These are phyloP conservation scores for Limnephilus marmoratus DNA, from an alignment of 2,888 invertebrate genomes.

Conservation along the genomic window DNA sequence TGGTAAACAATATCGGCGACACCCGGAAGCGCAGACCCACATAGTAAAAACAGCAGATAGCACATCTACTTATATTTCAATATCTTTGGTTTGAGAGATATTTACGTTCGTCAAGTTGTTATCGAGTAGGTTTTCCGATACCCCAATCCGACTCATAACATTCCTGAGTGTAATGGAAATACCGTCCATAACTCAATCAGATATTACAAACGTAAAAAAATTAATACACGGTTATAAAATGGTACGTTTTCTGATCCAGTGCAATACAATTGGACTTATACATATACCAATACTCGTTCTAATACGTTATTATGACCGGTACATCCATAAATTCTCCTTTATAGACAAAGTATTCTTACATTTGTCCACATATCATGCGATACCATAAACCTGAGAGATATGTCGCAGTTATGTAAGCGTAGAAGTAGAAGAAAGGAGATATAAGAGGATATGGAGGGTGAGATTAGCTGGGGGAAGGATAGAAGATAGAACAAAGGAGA, in stretches of 20 bases:
- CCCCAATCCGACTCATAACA: too few species aligned
- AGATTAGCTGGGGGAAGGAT: conserved; percentile 32
- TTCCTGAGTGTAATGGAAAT: too few species aligned
- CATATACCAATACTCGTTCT: not conserved
- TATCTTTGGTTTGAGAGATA: too few species aligned
- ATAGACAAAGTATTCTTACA: conserved; percentile 56
- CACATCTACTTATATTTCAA: too few species aligned
- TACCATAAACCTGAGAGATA: conserved; percentile 45
- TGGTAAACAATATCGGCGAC: too few species aligned
- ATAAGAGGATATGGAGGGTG: conserved; percentile 32
- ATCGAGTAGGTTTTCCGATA: too few species aligned
- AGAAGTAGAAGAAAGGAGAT: conserved; percentile 33
- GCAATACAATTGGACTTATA: not conserved
- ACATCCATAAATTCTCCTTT: conserved; percentile 51
- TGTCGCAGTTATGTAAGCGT: conserved; percentile 43
- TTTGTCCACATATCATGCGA: conserved; percentile 50
- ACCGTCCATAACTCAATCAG: too few species aligned
- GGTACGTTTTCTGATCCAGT: not conserved
- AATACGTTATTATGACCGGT: conserved; percentile 21
- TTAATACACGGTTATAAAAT: not conserved
- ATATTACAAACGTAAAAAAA: too few species aligned
- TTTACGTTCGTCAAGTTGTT: too few species aligned
- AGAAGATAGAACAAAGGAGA: conserved; percentile 39
- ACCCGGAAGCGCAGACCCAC: too few species aligned
- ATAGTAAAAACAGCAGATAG: too few species aligned